These are phyloP conservation scores for Dendronephthya gigantea DNA, from an alignment of 64 coral and sea anemone genomes.

Conservation along the genomic window DNA sequence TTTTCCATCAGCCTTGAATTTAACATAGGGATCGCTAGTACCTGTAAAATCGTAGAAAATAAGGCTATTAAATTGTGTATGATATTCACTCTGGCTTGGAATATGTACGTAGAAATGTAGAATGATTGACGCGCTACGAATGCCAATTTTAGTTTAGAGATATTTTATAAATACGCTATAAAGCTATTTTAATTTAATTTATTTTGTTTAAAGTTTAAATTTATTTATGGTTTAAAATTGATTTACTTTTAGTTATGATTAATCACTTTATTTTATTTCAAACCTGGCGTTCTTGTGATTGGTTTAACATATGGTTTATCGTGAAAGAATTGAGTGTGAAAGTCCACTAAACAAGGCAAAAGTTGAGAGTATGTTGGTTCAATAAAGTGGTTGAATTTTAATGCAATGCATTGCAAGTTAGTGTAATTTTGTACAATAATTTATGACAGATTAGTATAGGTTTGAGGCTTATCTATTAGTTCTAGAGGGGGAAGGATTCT, in stretches of 20 bases:
- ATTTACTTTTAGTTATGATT: constrained; percentile 26
- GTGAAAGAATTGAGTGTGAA: constrained; percentile 88
- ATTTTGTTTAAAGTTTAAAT: not conserved
- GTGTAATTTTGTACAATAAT: too few species aligned
- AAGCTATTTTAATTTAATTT: not conserved
- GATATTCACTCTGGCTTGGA: not conserved
- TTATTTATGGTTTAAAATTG: not conserved
- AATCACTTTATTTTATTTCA: constrained; percentile 45
- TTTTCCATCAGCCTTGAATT: constrained; percentile 97
- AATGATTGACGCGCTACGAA: not conserved
- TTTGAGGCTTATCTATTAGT: too few species aligned
- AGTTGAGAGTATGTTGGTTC: constrained; percentile 12
- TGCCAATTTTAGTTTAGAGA: not conserved
- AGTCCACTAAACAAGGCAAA: not conserved
- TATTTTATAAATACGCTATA: too few species aligned
- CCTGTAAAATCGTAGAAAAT: constrained; percentile 33
- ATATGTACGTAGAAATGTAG: too few species aligned
- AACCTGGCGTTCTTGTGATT: constrained; percentile 73
- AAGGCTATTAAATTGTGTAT: too few species aligned
- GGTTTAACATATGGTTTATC: constrained; percentile 91
- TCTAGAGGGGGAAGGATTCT: too few species aligned
- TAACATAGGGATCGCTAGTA: constrained; percentile 98
- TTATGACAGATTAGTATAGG: too few species aligned
- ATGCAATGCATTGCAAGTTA: not conserved
- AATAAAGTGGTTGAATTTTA: not conserved